Conservation (phyloP, 2,888 invertebrate genomes). For the Chironomus tentans region DNA sequence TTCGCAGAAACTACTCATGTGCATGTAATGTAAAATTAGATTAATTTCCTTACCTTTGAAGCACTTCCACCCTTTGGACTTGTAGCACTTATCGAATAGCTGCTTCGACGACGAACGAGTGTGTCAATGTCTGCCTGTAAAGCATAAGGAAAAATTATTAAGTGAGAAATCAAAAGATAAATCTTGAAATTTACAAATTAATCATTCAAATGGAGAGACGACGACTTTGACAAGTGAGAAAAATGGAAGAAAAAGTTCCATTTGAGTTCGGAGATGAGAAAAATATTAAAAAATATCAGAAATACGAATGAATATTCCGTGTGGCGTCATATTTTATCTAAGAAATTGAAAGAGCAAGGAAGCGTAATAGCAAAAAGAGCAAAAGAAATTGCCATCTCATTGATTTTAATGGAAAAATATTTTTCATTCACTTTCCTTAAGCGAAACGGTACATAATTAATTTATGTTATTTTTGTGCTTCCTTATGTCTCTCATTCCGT, state of each 20-base stretch:
- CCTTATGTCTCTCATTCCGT: neutral
- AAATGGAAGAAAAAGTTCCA: neutral
- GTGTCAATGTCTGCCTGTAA: constrained; percentile 42
- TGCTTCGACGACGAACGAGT: constrained; percentile 41
- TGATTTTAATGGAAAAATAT: constrained; percentile 9
- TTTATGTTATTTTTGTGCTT: neutral
- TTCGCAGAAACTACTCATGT: too few species aligned
- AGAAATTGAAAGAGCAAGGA: neutral
- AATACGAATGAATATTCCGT: too few species aligned
- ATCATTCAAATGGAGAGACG: neutral
- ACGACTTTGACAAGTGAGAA: neutral
- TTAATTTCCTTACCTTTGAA: constrained; percentile 35
- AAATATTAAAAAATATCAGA: too few species aligned
- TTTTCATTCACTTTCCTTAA: neutral
- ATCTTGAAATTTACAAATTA: neutral
- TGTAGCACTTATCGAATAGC: constrained; percentile 41
- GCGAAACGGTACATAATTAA: neutral
- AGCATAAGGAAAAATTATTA: too few species aligned
- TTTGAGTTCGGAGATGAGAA: neutral
- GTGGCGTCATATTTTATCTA: too few species aligned
- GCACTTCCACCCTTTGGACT: constrained; percentile 41
- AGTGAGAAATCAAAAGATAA: neutral
- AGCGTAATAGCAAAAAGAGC: neutral
- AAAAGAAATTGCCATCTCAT: constrained; percentile 8
- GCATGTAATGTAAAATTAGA: too few species aligned